phyloP scores from a whole-genome alignment of 2,113 vertebrate species.

The Phasianus colchicus region DNA sequence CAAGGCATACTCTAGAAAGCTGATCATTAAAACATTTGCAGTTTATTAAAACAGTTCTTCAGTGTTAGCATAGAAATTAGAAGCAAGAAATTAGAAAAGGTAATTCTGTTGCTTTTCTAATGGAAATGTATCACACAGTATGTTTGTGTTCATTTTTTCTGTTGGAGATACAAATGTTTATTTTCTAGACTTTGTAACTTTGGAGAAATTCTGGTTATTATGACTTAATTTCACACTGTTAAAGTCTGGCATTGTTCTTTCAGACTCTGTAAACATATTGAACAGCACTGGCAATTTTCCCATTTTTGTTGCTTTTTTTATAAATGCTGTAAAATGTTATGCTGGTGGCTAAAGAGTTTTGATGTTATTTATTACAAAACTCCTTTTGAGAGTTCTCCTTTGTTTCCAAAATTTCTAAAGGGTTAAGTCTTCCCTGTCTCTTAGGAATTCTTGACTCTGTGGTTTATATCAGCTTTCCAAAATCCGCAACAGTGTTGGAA shows the following conservation, averaged over 20 bases:
- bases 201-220: neutral
- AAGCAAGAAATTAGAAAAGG: neutral
- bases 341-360: neutral
- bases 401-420: neutral
- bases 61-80: neutral
- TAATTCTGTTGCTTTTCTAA: neutral
- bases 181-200: neutral
- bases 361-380: neutral
- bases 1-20: neutral
- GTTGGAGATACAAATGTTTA: neutral
- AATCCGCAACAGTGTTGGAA: neutral
- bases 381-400: neutral
- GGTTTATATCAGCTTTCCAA: neutral
- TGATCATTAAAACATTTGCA: neutral
- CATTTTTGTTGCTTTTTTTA: neutral
- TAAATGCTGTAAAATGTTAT: neutral
- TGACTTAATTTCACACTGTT: neutral
- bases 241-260: neutral
- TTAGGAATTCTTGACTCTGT: neutral
- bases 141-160: neutral
- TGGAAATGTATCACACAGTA: neutral
- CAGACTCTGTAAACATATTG: neutral
- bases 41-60: neutral
- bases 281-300: neutral
- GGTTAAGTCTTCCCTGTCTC: neutral